Base-by-base conservation (phyloP, 2,113 vertebrate species). In the Neolamprologus ventralis region DNA sequence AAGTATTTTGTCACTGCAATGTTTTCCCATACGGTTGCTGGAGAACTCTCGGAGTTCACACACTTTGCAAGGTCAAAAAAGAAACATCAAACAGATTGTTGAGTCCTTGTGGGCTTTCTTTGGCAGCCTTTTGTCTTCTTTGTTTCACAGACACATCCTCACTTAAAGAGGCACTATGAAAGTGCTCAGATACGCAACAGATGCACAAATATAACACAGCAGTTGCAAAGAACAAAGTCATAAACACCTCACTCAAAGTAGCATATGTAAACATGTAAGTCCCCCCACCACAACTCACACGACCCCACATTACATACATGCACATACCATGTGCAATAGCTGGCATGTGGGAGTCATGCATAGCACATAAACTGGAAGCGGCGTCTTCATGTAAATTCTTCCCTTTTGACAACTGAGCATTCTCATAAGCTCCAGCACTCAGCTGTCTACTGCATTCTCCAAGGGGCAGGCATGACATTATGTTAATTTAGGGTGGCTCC, bases 401-500 rank as follows among this genome's bases (percentile, higher is more conserved):
- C 71, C 85, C 86, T 92, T 94, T 93, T 95, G 93, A 95, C 95
- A 96, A 96, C 94, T 93, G 92, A 95, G 93, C 89, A 91, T 95
- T 95, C 92, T 94, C 92, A 92, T 95, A 93, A 95, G 95, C 93
- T 94, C 88, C 91, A 89, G 91, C 94, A 95, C 94, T 96, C 95
- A 96, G 95, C 92, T 96, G 95, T 94, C 93, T 95, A 89, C 92
- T 91, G 94, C 93, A 95, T 95, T 96, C 95, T 93, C 84, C 83
- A 88, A 93, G 91, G 91, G 92, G 88, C 91, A 92, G 23, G 89
- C 92, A 88, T 93, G 92, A 93, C 90, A 91, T 91, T 94, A 92
- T 91, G 92, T 85, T 95, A 93, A 95, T 94, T 93, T 89, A 86
- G 57, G 85, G 75, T 90, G 80, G 79, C 85, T 89, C 82, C 45